phyloP scores from a whole-genome alignment of 2,113 vertebrate genomes.

The Fulica atra region DNA sequence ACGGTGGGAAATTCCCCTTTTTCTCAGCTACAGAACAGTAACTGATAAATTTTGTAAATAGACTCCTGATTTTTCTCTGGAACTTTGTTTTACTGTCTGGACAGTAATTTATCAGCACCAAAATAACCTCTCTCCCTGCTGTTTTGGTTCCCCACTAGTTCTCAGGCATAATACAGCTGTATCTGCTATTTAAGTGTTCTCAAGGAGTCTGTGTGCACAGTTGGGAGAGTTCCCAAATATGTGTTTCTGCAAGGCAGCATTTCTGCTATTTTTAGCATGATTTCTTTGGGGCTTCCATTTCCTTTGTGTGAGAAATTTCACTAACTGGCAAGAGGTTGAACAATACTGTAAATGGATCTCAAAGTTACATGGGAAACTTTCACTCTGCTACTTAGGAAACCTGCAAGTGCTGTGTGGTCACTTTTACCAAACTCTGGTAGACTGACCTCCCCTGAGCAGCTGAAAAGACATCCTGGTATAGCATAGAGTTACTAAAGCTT shows the following conservation, averaged over 20 bases:
- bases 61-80: background rate
- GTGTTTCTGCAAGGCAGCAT: background rate
- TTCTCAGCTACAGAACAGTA: background rate
- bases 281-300: background rate
- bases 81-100: background rate
- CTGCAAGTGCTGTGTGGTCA: background rate
- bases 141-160: background rate
- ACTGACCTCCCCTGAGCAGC: background rate
- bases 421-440: background rate
- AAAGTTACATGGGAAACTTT: background rate
- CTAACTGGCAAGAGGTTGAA: background rate
- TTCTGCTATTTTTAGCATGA: background rate
- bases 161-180: background rate
- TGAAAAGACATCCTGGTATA: background rate
- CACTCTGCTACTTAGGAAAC: background rate
- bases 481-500: background rate
- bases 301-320: slow-evolving; percentile 12
- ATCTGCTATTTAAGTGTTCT: background rate
- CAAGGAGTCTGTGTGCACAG: background rate
- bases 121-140: background rate
- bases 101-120: background rate
- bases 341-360: background rate
- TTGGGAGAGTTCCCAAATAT: background rate
- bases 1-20: background rate
- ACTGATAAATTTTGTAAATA: background rate